phyloP scores from a whole-genome alignment of 2,113 vertebrate species.

The Xenopus borealis region DNA sequence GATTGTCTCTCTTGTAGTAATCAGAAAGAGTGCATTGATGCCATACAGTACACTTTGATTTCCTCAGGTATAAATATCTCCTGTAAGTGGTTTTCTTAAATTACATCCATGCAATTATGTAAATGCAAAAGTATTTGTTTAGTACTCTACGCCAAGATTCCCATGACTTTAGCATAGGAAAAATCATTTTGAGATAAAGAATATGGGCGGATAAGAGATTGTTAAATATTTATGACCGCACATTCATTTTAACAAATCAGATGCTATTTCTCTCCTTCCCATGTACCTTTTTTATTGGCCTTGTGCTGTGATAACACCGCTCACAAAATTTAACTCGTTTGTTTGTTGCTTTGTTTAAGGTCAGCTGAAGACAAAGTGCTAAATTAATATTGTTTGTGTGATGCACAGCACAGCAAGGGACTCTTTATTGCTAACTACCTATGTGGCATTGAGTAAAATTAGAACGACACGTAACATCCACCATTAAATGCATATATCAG shows the following conservation, averaged over 20 bases:
- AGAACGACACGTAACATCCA: too few species aligned
- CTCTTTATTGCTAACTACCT: too few species aligned
- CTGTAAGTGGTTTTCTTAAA: conserved; percentile 50
- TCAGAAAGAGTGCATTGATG: conserved; percentile 2
- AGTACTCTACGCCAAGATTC: conserved; percentile 46
- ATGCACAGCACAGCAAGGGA: too few species aligned
- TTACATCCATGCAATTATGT: conserved; percentile 48
- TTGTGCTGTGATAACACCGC: conserved; percentile 9
- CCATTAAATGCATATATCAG: too few species aligned
- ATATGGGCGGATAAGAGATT: conserved; percentile 39
- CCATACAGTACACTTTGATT: conserved; percentile 23
- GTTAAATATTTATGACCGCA: conserved; percentile 54
- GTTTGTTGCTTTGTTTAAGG: too few species aligned
- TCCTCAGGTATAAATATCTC: conserved; percentile 49
- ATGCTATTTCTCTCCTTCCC: conserved; percentile 42
- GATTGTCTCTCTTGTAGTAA: conserved; percentile 5
- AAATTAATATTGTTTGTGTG: too few species aligned
- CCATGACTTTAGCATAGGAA: neutral
- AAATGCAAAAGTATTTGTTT: conserved; percentile 40
- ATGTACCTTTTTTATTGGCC: conserved; percentile 40
- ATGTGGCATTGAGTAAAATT: too few species aligned
- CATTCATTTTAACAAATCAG: conserved; percentile 41
- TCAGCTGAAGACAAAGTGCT: too few species aligned
- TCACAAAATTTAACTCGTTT: too few species aligned
- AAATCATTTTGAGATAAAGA: conserved; percentile 51